Percentiles rank a stretch among this genome's conserved stretches.
These are phyloP conservation scores for Mechanitis mazaeus DNA, from an alignment of 2,888 invertebrate species.

Conservation along the genomic window DNA sequence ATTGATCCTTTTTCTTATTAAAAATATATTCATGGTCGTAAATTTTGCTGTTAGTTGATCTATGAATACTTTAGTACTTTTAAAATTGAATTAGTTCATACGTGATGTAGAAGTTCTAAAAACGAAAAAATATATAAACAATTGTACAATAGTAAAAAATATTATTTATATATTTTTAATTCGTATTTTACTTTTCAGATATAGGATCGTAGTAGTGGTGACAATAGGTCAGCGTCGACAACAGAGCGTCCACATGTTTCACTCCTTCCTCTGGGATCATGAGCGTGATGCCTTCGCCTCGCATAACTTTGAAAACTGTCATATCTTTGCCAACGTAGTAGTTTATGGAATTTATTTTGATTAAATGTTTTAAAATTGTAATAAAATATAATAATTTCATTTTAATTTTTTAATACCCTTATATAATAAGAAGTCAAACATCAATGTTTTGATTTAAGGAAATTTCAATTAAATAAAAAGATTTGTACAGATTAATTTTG, in stretches of 20 bases:
- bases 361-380: constrained; percentile 45
- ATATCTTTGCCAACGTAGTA: constrained; percentile 78
- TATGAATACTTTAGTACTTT: too few relatives aligned
- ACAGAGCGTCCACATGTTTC: constrained; percentile 78
- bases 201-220: constrained; percentile 79
- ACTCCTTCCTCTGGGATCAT: constrained; percentile 82
- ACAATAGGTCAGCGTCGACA: constrained; percentile 81
- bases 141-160: too few relatives aligned
- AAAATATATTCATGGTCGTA: too few relatives aligned
- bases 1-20: too few relatives aligned
- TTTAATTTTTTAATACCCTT: not conserved
- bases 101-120: too few relatives aligned
- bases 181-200: constrained; percentile 62
- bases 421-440: not conserved
- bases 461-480: too few relatives aligned
- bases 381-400: not conserved
- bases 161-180: too few relatives aligned
- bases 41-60: too few relatives aligned
- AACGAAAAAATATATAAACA: too few relatives aligned
- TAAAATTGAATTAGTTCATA: too few relatives aligned
- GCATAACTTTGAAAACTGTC: constrained; percentile 78
- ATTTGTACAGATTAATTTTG: too few relatives aligned
- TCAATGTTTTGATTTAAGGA: too few relatives aligned
- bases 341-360: constrained; percentile 84
- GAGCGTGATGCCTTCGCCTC: constrained; percentile 79